A percentile compares a stretch with the other conserved stretches of the same genome.
Conservation (phyloP, 2,113 vertebrate genomes). For the Gasterosteus nipponicus region DNA sequence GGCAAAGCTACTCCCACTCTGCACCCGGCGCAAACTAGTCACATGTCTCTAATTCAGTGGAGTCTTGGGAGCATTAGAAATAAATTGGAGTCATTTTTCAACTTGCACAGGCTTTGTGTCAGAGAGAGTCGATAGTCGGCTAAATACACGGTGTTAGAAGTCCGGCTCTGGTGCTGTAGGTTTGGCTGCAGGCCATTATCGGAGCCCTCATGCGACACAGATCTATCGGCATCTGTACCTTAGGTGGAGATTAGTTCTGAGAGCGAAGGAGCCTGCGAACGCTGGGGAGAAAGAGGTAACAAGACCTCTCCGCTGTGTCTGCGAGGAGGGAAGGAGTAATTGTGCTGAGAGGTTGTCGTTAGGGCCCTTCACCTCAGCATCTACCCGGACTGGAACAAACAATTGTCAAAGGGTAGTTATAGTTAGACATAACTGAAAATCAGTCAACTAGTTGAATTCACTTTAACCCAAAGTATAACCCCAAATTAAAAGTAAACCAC, state of each 20-base stretch:
- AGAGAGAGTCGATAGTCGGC: constrained; percentile 56
- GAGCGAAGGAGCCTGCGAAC: constrained; percentile 33
- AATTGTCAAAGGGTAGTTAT: neutral
- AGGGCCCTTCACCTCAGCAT: neutral
- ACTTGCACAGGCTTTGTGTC: constrained; percentile 43
- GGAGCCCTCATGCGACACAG: constrained; percentile 42
- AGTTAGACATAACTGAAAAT: neutral
- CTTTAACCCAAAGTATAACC: neutral
- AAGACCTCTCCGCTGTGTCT: constrained; percentile 26
- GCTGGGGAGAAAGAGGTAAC: constrained; percentile 23
- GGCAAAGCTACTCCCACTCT: constrained; percentile 23
- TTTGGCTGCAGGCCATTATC: constrained; percentile 60
- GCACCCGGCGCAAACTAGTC: constrained; percentile 31
- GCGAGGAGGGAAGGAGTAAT: constrained; percentile 26
- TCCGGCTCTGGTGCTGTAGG: constrained; percentile 46
- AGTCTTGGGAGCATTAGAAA: constrained; percentile 53
- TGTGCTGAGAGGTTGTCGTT: constrained; percentile 32
- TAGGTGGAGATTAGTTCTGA: constrained; percentile 61
- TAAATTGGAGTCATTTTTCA: constrained; percentile 68
- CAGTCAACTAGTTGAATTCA: neutral
- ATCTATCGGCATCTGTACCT: constrained; percentile 59
- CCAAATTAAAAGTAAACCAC: neutral
- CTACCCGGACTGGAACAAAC: neutral
- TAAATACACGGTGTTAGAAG: constrained; percentile 68
- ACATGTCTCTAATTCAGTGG: constrained; percentile 45